These are phyloP conservation scores for Epinephelus cyanopodus DNA, from an alignment of 2,113 vertebrate genomes.

Conservation along the genomic window DNA sequence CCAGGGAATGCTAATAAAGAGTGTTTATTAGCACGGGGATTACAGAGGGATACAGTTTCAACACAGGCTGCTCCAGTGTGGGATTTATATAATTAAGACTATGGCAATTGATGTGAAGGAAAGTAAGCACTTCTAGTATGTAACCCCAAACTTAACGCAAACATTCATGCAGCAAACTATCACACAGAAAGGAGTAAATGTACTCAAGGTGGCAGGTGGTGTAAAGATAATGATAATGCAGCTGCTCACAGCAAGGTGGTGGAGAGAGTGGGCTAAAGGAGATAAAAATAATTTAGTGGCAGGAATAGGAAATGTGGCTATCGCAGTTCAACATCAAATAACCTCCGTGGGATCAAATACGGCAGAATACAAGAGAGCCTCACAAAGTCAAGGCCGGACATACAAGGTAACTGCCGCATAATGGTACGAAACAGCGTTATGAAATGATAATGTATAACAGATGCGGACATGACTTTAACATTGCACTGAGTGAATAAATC, in stretches of 20 bases:
- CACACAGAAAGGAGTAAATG: not conserved
- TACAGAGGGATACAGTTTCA: slow-evolving; percentile 38
- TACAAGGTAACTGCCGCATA: not conserved
- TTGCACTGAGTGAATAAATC: not conserved
- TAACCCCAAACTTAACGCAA: not conserved
- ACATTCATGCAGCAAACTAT: not conserved
- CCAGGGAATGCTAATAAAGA: slow-evolving; percentile 52
- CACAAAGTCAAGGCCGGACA: not conserved
- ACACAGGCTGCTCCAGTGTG: slow-evolving; percentile 3
- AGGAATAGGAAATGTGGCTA: slow-evolving; percentile 12
- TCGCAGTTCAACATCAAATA: slow-evolving; percentile 12
- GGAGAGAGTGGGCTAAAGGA: not conserved
- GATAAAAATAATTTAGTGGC: slow-evolving; percentile 3
- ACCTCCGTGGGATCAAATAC: not conserved
- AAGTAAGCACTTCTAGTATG: slow-evolving; percentile 9
- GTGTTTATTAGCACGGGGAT: slow-evolving; percentile 37
- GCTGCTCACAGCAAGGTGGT: slow-evolving; percentile 13
- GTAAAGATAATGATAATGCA: slow-evolving; percentile 31
- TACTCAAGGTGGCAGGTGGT: slow-evolving; percentile 6
- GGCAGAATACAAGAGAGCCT: not conserved
- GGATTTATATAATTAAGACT: slow-evolving; percentile 16
- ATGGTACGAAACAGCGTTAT: not conserved
- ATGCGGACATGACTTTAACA: not conserved
- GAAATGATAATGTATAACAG: not conserved
- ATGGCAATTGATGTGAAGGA: not conserved